Evolutionary conservation across 2,113 vertebrate species (phyloP), one percentile per base, ranked within the genome.

Genomic region (Todiramphus chloris): DNA sequence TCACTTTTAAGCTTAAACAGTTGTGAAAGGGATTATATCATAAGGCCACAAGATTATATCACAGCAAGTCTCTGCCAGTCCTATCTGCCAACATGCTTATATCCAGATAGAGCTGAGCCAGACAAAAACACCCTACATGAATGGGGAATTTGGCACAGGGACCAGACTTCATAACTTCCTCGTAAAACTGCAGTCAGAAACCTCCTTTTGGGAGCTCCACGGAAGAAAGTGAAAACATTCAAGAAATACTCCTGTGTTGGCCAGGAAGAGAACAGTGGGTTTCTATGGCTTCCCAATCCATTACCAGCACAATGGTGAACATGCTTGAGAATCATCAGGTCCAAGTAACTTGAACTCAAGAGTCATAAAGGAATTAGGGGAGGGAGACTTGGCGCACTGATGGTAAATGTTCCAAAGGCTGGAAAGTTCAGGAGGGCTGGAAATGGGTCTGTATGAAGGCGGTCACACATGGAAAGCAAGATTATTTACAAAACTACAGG

Each of bases 61-160:
- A 95, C 87, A 93, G 87, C 94, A 96, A 95, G 94, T 87, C 87
- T 94, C 83, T 95, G 94, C 93, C 94, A 94, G 93, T 89, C 84
- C 53, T 91, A 83, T 89, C 82, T 91, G 91, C 94, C 94, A 96
- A 84, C 44, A 55, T 41, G 66, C 81, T 89, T 74, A 73, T 82
- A 91, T 27, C 62, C 91, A 79, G 87, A 84, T 79, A 93, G 89
- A 82, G 35, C 70, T 82, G 89, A 96, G 91, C 81, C 94, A 95
- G 91, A 85, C 81, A 92, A 91, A 94, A 96, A 58, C 87, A 96
- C n/a, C 58, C 77, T 60, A 37, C 41, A 4, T 48, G 51, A 96
- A 89, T 0, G 0, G 39, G 87, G 44, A 93, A 78, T 81, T 96
- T 97, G 95, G 93, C 91, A 9, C 66, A 37, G 62, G 48, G 53